Evolutionary conservation across 2,888 invertebrate species (phyloP).

Genomic region (Carcina quercana): DNA sequence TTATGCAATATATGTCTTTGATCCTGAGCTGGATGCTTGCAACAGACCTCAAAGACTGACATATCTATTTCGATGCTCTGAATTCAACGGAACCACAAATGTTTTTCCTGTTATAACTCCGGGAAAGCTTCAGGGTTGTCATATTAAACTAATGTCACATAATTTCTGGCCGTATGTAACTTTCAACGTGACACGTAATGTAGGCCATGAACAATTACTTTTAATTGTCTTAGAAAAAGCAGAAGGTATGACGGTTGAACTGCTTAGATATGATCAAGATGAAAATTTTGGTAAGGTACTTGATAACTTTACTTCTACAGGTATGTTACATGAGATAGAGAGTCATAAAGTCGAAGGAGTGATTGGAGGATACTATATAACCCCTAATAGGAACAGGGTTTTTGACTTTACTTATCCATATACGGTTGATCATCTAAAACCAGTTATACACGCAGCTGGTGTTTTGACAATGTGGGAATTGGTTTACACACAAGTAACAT

Average conservation of each 20-base stretch:
- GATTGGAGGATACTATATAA: slow-evolving; percentile 22
- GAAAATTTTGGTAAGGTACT: slow-evolving; percentile 25
- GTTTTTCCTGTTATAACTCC: background rate
- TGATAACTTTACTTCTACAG: slow-evolving; percentile 15
- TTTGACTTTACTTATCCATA: slow-evolving; percentile 15
- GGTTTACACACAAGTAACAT: slow-evolving; percentile 10
- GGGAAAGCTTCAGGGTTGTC: slow-evolving; percentile 12
- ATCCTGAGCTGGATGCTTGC: slow-evolving; percentile 9
- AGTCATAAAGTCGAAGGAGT: slow-evolving; percentile 26
- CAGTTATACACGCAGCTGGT: slow-evolving; percentile 9
- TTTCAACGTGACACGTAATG: slow-evolving; percentile 14
- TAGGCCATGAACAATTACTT: slow-evolving; percentile 23
- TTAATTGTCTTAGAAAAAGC: slow-evolving; percentile 21
- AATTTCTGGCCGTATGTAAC: slow-evolving; percentile 26
- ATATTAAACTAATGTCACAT: slow-evolving; percentile 20
- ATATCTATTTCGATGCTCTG: slow-evolving; percentile 7
- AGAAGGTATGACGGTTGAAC: slow-evolving; percentile 18
- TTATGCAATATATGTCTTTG: slow-evolving; percentile 15
- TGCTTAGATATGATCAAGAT: slow-evolving; percentile 17
- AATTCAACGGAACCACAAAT: background rate
- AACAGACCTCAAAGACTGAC: slow-evolving; percentile 6
- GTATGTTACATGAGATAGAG: slow-evolving; percentile 20
- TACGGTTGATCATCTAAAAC: slow-evolving; percentile 11
- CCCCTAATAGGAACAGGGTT: background rate
- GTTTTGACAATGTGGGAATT: slow-evolving; percentile 13